Conservation (phyloP, 2,888 invertebrate species). For the Augiades crinisus region DNA sequence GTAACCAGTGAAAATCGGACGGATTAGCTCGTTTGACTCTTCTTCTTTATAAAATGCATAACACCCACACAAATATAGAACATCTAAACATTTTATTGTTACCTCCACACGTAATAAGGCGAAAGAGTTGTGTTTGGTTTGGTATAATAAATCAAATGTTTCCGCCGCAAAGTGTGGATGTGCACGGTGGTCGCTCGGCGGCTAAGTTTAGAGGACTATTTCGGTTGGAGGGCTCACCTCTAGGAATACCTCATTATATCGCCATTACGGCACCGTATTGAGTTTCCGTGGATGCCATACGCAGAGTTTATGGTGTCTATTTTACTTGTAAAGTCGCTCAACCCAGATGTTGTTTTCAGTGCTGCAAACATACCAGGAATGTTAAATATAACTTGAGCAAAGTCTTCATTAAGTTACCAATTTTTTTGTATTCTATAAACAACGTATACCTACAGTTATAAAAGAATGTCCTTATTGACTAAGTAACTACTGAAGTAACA, state of each 20-base stretch:
- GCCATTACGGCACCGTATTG: conserved; percentile 23
- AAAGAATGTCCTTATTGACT: too few relatives aligned
- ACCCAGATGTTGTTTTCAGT: too few relatives aligned
- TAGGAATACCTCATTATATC: conserved; percentile 19
- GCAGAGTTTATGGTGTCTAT: not conserved
- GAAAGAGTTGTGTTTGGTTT: conserved; percentile 13
- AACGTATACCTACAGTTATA: too few relatives aligned
- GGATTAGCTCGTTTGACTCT: too few relatives aligned
- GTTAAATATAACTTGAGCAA: too few relatives aligned
- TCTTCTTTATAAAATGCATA: too few relatives aligned
- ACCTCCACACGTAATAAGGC: not conserved
- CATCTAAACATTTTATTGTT: conserved; percentile 12
- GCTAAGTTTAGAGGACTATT: conserved; percentile 24
- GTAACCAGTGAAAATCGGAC: too few relatives aligned
- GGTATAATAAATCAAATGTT: conserved; percentile 23
- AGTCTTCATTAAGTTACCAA: too few relatives aligned
- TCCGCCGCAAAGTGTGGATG: conserved; percentile 10
- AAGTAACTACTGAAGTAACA: too few relatives aligned
- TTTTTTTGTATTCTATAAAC: too few relatives aligned
- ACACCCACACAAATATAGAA: conserved; percentile 2
- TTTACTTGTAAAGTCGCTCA: not conserved
- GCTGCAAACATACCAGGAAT: too few relatives aligned
- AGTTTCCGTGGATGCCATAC: conserved; percentile 11
- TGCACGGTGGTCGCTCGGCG: conserved; percentile 3
- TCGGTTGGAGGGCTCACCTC: conserved; percentile 13